Evolutionary conservation across 2,888 invertebrate genomes (phyloP).

Genomic region (Caenorhabditis becei): DNA sequence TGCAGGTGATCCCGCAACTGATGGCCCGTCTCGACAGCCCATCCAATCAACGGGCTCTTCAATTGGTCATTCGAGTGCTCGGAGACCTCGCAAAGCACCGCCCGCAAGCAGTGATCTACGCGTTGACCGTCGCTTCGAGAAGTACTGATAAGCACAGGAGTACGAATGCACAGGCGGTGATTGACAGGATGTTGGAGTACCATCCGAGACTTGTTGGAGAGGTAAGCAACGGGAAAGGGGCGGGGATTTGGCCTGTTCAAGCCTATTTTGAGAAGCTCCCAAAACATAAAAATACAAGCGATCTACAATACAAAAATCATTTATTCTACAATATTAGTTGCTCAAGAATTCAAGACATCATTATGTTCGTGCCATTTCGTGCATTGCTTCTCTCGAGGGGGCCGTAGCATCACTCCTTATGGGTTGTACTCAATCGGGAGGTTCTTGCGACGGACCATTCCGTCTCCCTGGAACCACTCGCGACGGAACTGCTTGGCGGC

Average conservation of each 20-base stretch:
- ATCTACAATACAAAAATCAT: too few species aligned
- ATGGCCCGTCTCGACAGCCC: conserved; percentile 98
- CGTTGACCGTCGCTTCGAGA: conserved; percentile 96
- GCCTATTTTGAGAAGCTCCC: not conserved
- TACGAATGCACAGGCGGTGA: conserved; percentile 93
- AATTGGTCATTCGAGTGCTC: conserved; percentile 89
- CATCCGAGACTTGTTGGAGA: conserved; percentile 94
- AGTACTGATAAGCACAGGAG: conserved; percentile 90
- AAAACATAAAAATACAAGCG: too few species aligned
- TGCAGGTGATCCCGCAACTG: conserved; percentile 88
- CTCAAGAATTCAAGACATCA: too few species aligned
- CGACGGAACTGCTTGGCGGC: conserved; percentile 73
- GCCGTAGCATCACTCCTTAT: too few species aligned
- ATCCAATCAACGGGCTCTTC: conserved; percentile 88
- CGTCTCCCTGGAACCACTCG: conserved; percentile 76
- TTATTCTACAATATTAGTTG: too few species aligned
- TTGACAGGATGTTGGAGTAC: conserved; percentile 96
- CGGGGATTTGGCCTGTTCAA: too few species aligned
- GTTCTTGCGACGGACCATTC: conserved; percentile 73
- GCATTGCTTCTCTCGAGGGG: too few species aligned
- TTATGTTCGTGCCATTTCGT: too few species aligned
- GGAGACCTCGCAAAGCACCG: conserved; percentile 95
- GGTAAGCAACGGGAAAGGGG: too few species aligned
- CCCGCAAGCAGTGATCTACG: conserved; percentile 96
- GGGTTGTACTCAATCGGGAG: conserved; percentile 64